Evolutionary conservation across 2,113 vertebrate genomes (phyloP).

Genomic region (Charadrius vociferus): DNA sequence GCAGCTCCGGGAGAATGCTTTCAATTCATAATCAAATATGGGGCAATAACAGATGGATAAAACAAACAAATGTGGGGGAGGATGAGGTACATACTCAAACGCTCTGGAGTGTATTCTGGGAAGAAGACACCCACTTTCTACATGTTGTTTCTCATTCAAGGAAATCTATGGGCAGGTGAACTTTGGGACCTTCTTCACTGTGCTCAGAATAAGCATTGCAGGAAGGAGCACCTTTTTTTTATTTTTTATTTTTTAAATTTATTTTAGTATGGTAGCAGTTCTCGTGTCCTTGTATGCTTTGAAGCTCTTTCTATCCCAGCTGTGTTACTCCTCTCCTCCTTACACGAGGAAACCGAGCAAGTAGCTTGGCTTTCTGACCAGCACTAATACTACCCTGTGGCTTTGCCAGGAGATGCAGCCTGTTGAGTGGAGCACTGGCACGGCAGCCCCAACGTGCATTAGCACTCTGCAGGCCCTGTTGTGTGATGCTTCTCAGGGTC

Average conservation of each 20-base stretch:
- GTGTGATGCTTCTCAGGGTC: neutral
- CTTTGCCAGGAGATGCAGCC: conserved; percentile 12
- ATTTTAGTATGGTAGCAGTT: neutral
- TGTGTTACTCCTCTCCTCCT: neutral
- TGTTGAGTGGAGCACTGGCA: conserved; percentile 23
- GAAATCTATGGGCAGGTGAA: conserved; percentile 19
- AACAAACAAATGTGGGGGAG: conserved; percentile 57
- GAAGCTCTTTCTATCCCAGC: neutral
- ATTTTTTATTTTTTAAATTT: neutral
- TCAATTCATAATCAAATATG: conserved; percentile 66
- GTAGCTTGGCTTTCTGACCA: conserved; percentile 11
- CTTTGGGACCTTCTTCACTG: conserved; percentile 6
- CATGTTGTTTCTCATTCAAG: conserved; percentile 26
- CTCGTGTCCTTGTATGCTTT: neutral
- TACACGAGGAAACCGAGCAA: neutral
- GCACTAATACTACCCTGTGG: neutral
- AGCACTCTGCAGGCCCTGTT: neutral
- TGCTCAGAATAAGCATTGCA: neutral
- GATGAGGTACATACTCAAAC: conserved; percentile 43
- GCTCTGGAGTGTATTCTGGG: conserved; percentile 37
- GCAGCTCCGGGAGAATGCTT: conserved; percentile 54
- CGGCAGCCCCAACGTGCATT: neutral
- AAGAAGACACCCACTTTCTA: conserved; percentile 39
- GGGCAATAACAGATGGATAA: conserved; percentile 69
- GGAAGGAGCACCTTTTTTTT: neutral